Evolutionary conservation across 2,888 invertebrate species (phyloP), one percentile per base, ranked within the genome.

Genomic region (Pammene fasciana): DNA sequence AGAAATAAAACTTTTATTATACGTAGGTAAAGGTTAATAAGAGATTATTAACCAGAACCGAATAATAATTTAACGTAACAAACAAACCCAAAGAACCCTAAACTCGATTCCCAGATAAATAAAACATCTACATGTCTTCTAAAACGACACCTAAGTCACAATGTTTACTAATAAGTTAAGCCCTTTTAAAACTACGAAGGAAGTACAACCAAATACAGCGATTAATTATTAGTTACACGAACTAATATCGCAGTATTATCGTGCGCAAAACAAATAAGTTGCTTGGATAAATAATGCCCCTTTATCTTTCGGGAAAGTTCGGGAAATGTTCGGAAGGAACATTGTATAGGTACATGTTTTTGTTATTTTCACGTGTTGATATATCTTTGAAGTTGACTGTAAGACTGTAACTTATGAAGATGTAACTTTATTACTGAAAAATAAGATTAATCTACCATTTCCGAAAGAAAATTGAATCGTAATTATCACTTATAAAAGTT

Each of bases 241-340:
- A 79, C 84, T 82, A 82, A 84, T 84, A 85, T 81, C 76, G 75
- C 71, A 57, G 45, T 73, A 79, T 80, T 84, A 85, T 83, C 83
- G 82, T 65, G 74, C 78, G 78, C 79, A 74, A 77, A 86, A 87
- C 85, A 86, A 87, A 88, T 84, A 86, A 86, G 79, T 86, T 85
- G 79, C 78, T 72, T 72, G 75, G 76, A 76, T 81, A 82, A 82
- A 79, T 82, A 78, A 82, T 74, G 75, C 66, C 71, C 73, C 76
- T 77, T 75, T 78, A 77, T 79, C 76, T 76, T 73, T 75, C 73
- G 65, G 73, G 72, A 74, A 68, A 59, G 72, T 75, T 62, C 76
- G 72, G 70, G 62, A 78, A 76, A 74, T 73, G 73, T 72, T 65
- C 45, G 26, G 64, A 57, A 54, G 56, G 9, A 66, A 43, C 65